These are phyloP conservation scores for Sycophila texana DNA, from an alignment of 2,888 invertebrate species.

Conservation along the genomic window DNA sequence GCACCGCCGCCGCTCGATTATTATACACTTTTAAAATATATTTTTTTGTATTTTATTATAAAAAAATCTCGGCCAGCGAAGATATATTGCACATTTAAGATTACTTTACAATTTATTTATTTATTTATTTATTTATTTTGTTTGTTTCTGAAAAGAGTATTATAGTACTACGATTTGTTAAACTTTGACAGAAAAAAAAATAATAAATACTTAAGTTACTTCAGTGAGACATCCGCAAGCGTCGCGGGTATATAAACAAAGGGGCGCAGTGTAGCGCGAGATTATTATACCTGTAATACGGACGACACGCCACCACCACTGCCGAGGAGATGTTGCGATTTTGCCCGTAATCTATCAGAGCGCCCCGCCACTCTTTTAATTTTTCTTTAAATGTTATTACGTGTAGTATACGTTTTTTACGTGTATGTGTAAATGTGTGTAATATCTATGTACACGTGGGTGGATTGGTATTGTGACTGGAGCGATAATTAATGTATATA, in stretches of 20 bases:
- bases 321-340: conserved; percentile 49
- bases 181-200: no score
- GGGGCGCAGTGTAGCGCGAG: neutral
- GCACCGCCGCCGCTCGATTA: no score
- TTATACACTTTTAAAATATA: no score
- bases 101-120: no score
- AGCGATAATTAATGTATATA: neutral
- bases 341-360: conserved; percentile 44
- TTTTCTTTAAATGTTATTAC: no score
- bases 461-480: neutral
- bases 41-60: no score
- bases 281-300: neutral
- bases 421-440: neutral
- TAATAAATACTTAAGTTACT: no score
- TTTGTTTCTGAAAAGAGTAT: no score
- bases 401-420: neutral
- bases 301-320: neutral
- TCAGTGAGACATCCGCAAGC: neutral
- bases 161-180: no score
- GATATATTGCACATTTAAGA: neutral
- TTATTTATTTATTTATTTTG: no score
- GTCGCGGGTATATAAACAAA: neutral
- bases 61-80: no score
- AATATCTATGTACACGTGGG: neutral
- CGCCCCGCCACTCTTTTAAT: no score